Evolutionary conservation across 2,113 vertebrate genomes (phyloP), one percentile per base, ranked within the genome.

Genomic region (Conger conger): DNA sequence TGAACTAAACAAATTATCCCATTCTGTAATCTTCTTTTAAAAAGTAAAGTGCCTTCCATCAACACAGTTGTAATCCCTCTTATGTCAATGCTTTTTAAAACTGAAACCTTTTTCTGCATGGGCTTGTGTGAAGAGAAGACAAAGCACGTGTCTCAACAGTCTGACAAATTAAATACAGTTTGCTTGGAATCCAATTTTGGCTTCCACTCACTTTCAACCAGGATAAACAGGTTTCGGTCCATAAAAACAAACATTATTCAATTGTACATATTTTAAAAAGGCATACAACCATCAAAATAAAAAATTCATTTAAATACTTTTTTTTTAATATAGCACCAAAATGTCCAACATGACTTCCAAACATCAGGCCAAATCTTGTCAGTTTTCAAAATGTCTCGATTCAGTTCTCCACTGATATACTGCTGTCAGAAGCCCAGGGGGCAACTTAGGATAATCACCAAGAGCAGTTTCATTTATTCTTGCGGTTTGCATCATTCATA

Each of bases 1-100:
- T 82, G 50, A 42, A 60, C 53, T 82, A 82, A 30, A 40, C 68
- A 13, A 82, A 82, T 40, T 33, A 73, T 33, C 68, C 68, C 11
- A 57, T 35, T 82, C 38, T 57, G 9, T 82, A 82, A 60, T 82
- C 80, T 82, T 50, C 80, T 82, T 73, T 73, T 54, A 57, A 60
- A 82, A 82, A 57, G n/a, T 50, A 57, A 82, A 45, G 80, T 1
- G 37, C n/a, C 38, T 82, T 57, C 50, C 53, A 82, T 82, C 80
- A 57, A 35, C 45, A 82, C 50, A 82, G 1, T n/a, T n/a, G n/a
- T 54, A 82, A 80, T 45, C 79, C 79, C 40, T 80, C 9, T 8
- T 50, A 27, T 73, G 68, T 33, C 68, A 73, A 11, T 30, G 1
- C 27, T 73, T 23, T n/a, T 73, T 33, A 33, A n/a, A 73, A 9